Percentiles rank a stretch among this genome's conserved stretches.
Evolutionary conservation across 2,797 vertebrate species (phyloP).

Genomic region (Mycteria americana): DNA sequence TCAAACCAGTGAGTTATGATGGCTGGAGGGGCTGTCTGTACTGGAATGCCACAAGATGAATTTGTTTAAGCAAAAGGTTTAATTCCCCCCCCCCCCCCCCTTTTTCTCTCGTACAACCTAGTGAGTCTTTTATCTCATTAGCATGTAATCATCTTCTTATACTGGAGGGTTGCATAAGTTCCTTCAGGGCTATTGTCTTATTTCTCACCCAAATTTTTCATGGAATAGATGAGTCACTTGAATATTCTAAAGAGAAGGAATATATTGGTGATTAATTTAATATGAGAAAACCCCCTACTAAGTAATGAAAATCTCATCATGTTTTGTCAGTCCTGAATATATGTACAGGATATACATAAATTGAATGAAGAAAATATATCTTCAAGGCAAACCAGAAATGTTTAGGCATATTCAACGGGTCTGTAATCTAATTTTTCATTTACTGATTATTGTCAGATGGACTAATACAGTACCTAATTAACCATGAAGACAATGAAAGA

Average conservation of each 20-base stretch:
- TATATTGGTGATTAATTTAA: neutral
- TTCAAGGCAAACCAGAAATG: neutral
- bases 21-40: constrained; percentile 11
- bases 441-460: constrained; percentile 46
- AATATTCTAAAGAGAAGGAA: neutral
- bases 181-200: neutral
- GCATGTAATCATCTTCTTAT: neutral
- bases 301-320: neutral
- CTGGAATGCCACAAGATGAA: neutral
- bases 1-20: constrained; percentile 28
- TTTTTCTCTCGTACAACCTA: neutral
- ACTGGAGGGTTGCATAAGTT: neutral
- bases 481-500: neutral
- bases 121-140: neutral
- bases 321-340: neutral
- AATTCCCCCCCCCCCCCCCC: neutral
- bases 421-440: constrained; percentile 39
- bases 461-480: neutral
- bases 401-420: neutral
- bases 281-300: neutral
- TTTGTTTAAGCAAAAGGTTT: constrained; percentile 23
- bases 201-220: neutral
- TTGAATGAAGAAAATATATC: neutral
- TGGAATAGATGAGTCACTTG: neutral
- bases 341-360: neutral